Base-by-base conservation (phyloP, 2,797 vertebrate genomes). In the Sphenodon punctatus region DNA sequence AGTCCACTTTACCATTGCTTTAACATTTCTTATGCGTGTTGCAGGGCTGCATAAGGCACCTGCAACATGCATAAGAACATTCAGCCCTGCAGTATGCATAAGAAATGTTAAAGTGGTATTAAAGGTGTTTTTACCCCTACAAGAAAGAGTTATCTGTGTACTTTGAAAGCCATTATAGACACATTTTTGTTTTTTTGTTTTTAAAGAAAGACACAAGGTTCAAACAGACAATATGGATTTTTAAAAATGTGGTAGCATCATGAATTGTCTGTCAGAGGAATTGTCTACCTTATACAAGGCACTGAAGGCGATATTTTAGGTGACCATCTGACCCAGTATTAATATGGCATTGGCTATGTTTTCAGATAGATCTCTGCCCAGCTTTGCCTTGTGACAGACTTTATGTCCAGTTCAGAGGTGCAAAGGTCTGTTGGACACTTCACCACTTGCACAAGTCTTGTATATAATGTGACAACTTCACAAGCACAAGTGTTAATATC, bases 371-470 rank as follows among this genome's bases (percentile, higher is more conserved):
- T 1, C 56, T 70, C 32, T 39, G 48, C 32, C 8, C 67, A 20
- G 2, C 0, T 20, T 46, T 46, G 36, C 16, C 48, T 23, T 43
- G 43, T 69, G 0, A 48, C 39, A 49, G 48, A 17, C 15, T 49
- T 73, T 60, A 46, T 71, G 10, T 4, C 25, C 0, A 0, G 25
- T 80, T 55, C 19, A 17, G 42, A 56, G n/a, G 27, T 43, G 55
- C 45, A 59, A 23, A 5, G 15, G 25, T 5, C 16, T 30, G 6
- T 43, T 36, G 43, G 63, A 17, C 65, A 27, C 10, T 48, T 3
- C 16, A 6, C 8, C 0, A 1, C 0, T 1, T 8, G 3, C 22
- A 22, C 4, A 0, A 11, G 7, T n/a, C 72, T 22, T 78, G 53
- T 64, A 27, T 64, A 23, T 13, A 72, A 75, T 43, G 30, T 71